Evolutionary conservation across 2,888 invertebrate species (phyloP).

Genomic region (Drosophila barbarae): DNA sequence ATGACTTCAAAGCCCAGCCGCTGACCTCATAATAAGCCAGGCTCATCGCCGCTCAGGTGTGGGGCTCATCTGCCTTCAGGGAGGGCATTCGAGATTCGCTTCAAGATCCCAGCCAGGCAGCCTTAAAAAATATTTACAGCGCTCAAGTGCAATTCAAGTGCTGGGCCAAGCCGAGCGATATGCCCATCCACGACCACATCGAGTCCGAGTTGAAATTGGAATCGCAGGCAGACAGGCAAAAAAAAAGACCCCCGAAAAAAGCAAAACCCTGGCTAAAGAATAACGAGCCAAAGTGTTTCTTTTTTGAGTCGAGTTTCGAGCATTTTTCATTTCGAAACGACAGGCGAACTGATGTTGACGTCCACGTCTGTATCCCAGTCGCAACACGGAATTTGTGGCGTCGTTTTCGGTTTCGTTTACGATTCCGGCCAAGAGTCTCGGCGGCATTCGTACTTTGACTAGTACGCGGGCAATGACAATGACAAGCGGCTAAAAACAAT

Average conservation of each 20-base stretch:
- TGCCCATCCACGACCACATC: conserved; percentile 33
- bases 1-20: conserved; percentile 40
- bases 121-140: conserved; percentile 75
- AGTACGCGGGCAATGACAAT: conserved; percentile 50
- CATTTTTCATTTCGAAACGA: conserved; percentile 73
- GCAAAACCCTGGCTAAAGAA: conserved; percentile 49
- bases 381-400: conserved; percentile 54
- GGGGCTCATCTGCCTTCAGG: conserved; percentile 45
- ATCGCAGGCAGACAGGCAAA: conserved; percentile 47
- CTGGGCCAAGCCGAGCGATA: conserved; percentile 70
- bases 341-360: conserved; percentile 71
- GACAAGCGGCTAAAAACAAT: conserved; percentile 52
- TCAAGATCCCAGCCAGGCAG: conserved; percentile 65
- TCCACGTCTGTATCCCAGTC: conserved; percentile 68
- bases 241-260: conserved; percentile 52
- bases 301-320: conserved; percentile 48
- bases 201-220: conserved; percentile 25
- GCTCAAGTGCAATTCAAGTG: conserved; percentile 75
- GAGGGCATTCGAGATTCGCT: conserved; percentile 65
- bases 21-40: conserved; percentile 67
- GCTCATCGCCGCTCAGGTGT: conserved; percentile 44
- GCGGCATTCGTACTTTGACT: conserved; percentile 65
- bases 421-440: conserved; percentile 27
- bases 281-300: conserved; percentile 71
- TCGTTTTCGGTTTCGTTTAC: conserved; percentile 49